Evolutionary conservation across 2,888 invertebrate species (phyloP), one percentile per base, ranked within the genome.

Genomic region (Antheraea yamamai): DNA sequence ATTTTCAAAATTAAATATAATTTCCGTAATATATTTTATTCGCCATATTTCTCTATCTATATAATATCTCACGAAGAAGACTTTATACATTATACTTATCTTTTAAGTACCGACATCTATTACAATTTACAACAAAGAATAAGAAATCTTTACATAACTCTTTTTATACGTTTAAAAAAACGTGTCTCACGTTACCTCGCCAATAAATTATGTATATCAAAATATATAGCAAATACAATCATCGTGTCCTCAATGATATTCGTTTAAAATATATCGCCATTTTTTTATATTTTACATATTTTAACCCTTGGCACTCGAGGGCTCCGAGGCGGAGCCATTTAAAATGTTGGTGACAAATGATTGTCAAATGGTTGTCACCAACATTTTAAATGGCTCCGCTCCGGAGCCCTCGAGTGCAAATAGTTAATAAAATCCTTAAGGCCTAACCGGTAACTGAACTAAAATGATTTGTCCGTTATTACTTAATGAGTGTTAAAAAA

Each of bases 151-250:
- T 64, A 68, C 76, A 12, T 47, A 47, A 47, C 73, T 75, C 74
- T 81, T 82, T 81, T 83, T 83, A 83, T 82, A 82, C 79, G 83
- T 85, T 85, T 88, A 86, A 87, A 83, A 82, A 82, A 82, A 81
- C 80, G 80, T 66, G 26, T 64, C 80, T 82, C 83, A 84, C 86
- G 85, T 83, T 79, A 82, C 82, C 83, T 88, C 88, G 84, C 88
- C 86, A 85, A 89, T 92, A 93, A 92, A 93, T 88, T 88, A 90
- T 88, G 87, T 88, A 89, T 94, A 93, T 93, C 92, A 93, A 94
- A 94, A 94, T 93, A 93, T 93, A 92, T 93, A 89, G 89, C 89
- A 85, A 90, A 90, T 89, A 88, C 88, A 89, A 88, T 89, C 88
- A 85, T 85, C 86, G 86, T 83, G 86, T 87, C 85, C 83, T 82